These are phyloP conservation scores for Crocodylus rhombifer DNA, from an alignment of 2,797 vertebrate species.

Conservation along the genomic window DNA sequence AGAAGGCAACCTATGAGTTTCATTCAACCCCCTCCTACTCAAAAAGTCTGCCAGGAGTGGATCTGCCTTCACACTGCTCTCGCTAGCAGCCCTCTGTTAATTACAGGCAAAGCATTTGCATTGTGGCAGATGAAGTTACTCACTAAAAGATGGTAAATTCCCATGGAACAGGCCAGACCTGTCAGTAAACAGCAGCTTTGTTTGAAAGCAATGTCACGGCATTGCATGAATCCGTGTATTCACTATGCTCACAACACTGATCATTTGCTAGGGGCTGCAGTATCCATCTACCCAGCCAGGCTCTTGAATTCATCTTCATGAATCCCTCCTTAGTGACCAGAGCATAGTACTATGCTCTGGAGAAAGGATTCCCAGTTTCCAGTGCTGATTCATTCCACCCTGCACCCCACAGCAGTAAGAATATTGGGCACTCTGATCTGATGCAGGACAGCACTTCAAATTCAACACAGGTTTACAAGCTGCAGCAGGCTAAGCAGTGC, in stretches of 20 bases:
- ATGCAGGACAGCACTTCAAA: not conserved
- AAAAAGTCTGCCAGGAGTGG: not conserved
- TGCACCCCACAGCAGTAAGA: not conserved
- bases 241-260: fast-evolving
- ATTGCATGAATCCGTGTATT: fast-evolving
- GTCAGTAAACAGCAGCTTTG: not conserved
- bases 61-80: conserved; percentile 23
- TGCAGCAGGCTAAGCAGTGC: not conserved
- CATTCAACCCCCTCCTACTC: not conserved
- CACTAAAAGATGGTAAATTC: fast-evolving
- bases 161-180: not conserved
- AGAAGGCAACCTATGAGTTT: conserved; percentile 16
- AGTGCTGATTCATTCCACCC: not conserved
- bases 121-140: conserved; percentile 61
- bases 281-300: not conserved
- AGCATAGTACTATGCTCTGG: not conserved
- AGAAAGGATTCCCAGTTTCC: not conserved
- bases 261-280: not conserved
- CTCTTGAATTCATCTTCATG: fast-evolving
- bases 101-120: conserved; percentile 61
- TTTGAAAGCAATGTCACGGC: not conserved
- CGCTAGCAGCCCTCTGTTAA: conserved; percentile 59
- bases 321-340: not conserved
- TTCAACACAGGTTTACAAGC: not conserved
- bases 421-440: not conserved